Evolutionary conservation across 1,140 invertebrate genomes (phyloP), one percentile per base, ranked within the genome.

Genomic region (Achroia grisella): DNA sequence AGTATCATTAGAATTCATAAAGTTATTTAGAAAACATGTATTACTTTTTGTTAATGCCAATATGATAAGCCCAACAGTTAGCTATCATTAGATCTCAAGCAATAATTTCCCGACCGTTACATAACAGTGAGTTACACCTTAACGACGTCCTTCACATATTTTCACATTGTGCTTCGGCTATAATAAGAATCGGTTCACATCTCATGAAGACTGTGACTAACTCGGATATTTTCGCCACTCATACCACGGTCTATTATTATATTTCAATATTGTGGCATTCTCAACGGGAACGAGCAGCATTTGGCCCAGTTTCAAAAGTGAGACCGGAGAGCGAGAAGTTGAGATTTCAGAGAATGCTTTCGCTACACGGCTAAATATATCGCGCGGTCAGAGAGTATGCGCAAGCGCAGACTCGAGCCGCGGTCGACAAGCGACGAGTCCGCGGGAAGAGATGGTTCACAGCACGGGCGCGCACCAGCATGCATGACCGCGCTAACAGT

Each of bases 221-320:
- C 50, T 66, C 62, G 55, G 70, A 72, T 80, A 83, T 78, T 78
- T 83, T 80, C 48, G 75, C 69, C 44, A 77, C 63, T 71, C 63
- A 73, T 69, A 71, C 68, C 71, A 39, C 57, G 47, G 31, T 69
- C 79, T 83, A 83, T 81, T 81, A 81, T 81, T 83, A 76, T 79
- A 83, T 81, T 83, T 79, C 52, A 76, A 81, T 79, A 78, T 79
- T 79, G 73, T 78, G 64, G 75, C 73, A 83, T 79, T 83, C 75
- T 78, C 65, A 75, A 59, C 71, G 67, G 66, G 70, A 71, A 72
- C 68, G 69, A 60, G 61, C 71, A 77, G 77, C 72, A 66, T 78
- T 84, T 84, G 77, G 77, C 80, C 77, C 80, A 84, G 77, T 73
- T 81, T 84, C 80, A 84, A 84, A 74, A 76, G 70, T 71, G 63